Conservation (phyloP, 2,113 vertebrate species). For the Podarcis cretensis region DNA sequence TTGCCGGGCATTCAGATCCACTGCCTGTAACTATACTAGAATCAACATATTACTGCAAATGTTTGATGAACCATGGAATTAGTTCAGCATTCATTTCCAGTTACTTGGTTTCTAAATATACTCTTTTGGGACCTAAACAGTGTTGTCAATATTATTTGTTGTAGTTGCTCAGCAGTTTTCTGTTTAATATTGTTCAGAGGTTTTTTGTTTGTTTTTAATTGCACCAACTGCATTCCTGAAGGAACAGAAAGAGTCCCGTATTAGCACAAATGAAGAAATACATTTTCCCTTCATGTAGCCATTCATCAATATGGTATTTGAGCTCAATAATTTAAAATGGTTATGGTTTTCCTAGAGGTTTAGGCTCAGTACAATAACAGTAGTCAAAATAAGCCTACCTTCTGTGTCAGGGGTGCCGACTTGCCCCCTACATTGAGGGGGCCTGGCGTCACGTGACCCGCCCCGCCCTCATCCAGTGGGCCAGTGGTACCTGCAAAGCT, state of each 20-base stretch:
- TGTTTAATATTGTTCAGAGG: conserved; percentile 1
- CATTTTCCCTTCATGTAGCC: background rate
- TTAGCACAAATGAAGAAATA: conserved; percentile 17
- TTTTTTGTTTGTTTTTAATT: conserved; percentile 14
- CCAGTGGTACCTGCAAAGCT: background rate
- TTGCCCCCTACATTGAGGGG: no score
- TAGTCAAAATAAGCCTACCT: background rate
- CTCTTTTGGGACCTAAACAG: conserved; percentile 44
- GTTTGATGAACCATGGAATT: conserved; percentile 64
- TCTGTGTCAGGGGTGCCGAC: background rate
- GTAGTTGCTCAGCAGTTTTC: conserved; percentile 58
- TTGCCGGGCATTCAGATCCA: conserved; percentile 48
- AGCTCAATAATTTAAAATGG: background rate
- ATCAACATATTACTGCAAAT: conserved; percentile 57
- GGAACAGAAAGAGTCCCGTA: conserved; percentile 21
- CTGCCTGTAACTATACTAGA: conserved; percentile 37
- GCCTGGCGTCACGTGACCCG: no score
- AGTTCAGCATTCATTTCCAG: conserved; percentile 53
- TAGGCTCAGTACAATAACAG: conserved; percentile 25
- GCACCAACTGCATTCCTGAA: conserved; percentile 25
- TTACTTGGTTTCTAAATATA: conserved; percentile 63
- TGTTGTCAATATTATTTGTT: conserved; percentile 63
- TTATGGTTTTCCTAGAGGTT: background rate
- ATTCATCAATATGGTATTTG: background rate
- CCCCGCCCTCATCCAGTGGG: no score